Evolutionary conservation across 2,113 vertebrate species (phyloP), one percentile per base, ranked within the genome.

Genomic region (Platichthys stellatus): DNA sequence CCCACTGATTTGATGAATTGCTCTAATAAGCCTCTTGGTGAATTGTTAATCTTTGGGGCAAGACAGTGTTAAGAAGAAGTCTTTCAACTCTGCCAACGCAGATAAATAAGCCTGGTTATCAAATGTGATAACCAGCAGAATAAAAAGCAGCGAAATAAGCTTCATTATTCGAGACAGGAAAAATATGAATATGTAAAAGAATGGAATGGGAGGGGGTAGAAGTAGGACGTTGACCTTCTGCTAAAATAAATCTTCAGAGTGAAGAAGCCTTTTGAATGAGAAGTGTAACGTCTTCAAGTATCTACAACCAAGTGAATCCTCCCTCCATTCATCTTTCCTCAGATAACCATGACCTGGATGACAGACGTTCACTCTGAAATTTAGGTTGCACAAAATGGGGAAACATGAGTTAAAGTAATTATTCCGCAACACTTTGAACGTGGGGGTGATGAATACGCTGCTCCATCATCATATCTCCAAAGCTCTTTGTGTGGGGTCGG

Each of bases 1-100:
- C 89, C 88, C 77, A 63, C 82, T 88, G 84, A 87, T 90, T 90
- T 93, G 91, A 93, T 92, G 87, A 92, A 91, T 92, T 86, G 81
- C 86, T 92, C 80, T 89, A 89, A 91, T 92, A 89, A 90, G 84
- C 71, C 38, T 74, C 81, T 88, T 74, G 83, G 86, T 80, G 83
- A 88, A 92, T 86, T 91, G 86, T 89, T 87, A 77, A 86, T 90
- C 83, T 86, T 85, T 78, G 69, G 81, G 76, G 76, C 67, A 68
- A 89, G 79, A 85, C 69, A 14, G 64, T 43, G 56, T 84, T 89
- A 67, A 63, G 76, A 65, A 79, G 88, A 76, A 35, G 75, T 86
- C 71, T 83, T 82, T 79, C 76, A 82, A 80, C 69, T 23, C 73
- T 74, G 69, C 75, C 75, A 78, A 74, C 67, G 65, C 49, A 35